A percentile compares a stretch with the other conserved stretches of the same genome.
phyloP scores from a whole-genome alignment of 1,140 invertebrate genomes.

The Ceratosolen solmsi region DNA sequence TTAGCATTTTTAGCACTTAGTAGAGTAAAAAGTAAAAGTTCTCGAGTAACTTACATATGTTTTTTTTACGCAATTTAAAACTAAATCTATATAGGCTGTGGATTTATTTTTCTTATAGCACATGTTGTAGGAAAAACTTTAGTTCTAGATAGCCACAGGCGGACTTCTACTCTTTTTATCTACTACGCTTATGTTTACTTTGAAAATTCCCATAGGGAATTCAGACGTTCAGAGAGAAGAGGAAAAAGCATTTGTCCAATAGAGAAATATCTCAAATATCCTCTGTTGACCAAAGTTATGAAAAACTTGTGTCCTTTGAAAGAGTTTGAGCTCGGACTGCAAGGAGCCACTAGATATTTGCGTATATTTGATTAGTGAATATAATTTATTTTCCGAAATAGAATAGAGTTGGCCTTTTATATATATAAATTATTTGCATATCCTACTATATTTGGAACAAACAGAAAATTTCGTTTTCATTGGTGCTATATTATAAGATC shows the following conservation, averaged over 20 bases:
- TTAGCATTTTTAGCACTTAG: no score
- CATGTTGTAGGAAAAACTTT: not conserved
- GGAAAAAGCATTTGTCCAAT: not conserved
- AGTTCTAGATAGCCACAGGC: not conserved
- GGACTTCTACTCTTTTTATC: not conserved
- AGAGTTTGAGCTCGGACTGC: not conserved
- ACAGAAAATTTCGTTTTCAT: not conserved
- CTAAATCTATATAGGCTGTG: not conserved
- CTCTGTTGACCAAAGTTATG: slow-evolving; percentile 38
- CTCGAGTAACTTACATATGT: not conserved
- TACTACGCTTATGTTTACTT: slow-evolving; percentile 48
- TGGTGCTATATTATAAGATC: not conserved
- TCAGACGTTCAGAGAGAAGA: slow-evolving; percentile 31
- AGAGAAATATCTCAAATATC: not conserved
- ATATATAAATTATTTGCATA: not conserved
- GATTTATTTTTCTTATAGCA: not conserved
- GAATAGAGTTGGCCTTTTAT: not conserved
- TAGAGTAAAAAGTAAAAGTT: no score
- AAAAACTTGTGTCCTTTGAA: slow-evolving; percentile 31
- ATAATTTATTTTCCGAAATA: not conserved
- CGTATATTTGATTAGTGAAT: not conserved
- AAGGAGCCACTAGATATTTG: not conserved
- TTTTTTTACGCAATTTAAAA: not conserved
- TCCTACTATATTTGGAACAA: not conserved
- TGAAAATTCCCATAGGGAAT: slow-evolving; percentile 53